These are phyloP conservation scores for Calonectris borealis DNA, from an alignment of 2,113 vertebrate species.

Conservation along the genomic window DNA sequence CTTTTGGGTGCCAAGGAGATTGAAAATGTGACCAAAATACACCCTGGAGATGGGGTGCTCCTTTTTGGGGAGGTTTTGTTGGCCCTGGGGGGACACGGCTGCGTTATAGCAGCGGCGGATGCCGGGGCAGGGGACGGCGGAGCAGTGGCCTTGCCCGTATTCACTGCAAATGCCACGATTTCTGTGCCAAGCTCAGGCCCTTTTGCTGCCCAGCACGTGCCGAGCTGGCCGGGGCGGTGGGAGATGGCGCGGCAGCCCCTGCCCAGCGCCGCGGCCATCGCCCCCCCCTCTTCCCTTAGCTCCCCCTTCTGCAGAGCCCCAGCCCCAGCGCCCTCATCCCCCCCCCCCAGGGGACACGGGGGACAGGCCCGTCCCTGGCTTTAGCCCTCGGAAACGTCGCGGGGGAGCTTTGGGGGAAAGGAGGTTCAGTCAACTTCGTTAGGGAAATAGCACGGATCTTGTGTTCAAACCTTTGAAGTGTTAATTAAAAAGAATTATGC, in stretches of 20 bases:
- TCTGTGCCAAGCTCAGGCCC: not conserved
- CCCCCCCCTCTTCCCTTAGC: not conserved
- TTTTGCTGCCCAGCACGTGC: rapidly evolving
- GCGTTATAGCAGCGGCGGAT: too few species aligned
- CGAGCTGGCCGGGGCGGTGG: too few species aligned
- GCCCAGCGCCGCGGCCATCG: rapidly evolving
- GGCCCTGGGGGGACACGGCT: rapidly evolving
- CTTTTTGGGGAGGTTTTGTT: not conserved
- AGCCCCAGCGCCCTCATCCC: not conserved
- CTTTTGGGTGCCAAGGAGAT: not conserved
- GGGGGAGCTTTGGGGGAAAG: constrained; percentile 2
- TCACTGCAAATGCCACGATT: rapidly evolving
- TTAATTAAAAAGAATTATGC: constrained; percentile 77
- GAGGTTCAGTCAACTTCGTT: constrained; percentile 47
- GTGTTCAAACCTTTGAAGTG: constrained; percentile 68
- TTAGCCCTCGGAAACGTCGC: not conserved
- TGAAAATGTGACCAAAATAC: not conserved
- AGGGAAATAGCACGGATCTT: constrained; percentile 46
- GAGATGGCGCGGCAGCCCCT: not conserved
- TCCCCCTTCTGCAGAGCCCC: not conserved
- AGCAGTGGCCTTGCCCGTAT: not conserved
- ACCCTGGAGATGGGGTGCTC: not conserved
- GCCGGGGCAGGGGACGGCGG: not conserved
- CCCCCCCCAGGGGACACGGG: not conserved
- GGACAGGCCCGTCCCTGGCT: not conserved